phyloP scores from a whole-genome alignment of 2,113 vertebrate species.

The Actenoides lindsayi region DNA sequence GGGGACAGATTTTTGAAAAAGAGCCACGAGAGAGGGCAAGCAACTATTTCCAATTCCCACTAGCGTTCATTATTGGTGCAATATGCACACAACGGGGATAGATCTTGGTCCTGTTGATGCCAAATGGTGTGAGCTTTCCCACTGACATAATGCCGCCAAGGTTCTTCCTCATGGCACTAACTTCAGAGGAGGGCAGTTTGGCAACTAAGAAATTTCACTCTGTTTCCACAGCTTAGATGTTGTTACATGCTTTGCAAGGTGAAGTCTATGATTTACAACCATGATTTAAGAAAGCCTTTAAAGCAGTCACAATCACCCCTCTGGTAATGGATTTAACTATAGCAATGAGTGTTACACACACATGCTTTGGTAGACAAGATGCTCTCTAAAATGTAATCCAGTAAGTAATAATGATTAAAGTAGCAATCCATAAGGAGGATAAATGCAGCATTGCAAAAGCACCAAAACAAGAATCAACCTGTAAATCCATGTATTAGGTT shows the following conservation, averaged over 20 bases:
- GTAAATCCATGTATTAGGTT: background rate
- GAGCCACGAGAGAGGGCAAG: background rate
- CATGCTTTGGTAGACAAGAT: background rate
- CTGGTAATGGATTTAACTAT: background rate
- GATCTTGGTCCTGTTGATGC: background rate
- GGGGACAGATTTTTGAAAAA: background rate
- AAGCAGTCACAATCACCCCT: background rate
- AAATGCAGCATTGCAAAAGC: background rate
- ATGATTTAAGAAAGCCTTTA: background rate
- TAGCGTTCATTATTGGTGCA: background rate
- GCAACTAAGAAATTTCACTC: background rate
- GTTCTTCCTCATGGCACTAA: background rate
- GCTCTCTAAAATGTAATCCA: background rate
- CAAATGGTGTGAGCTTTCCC: background rate
- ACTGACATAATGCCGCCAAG: background rate
- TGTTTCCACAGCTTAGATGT: background rate
- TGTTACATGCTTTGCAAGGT: background rate
- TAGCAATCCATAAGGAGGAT: background rate
- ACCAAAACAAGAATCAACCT: background rate
- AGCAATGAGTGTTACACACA: background rate
- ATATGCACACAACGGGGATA: background rate
- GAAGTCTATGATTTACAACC: background rate
- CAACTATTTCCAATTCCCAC: background rate
- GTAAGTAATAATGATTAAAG: background rate
- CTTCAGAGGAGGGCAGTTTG: background rate